A percentile compares a stretch with the other conserved stretches of the same genome.
Evolutionary conservation across 37 sponge, comb jelly and placozoan genomes (phyloP).

Genomic region (Oopsacas minuta): DNA sequence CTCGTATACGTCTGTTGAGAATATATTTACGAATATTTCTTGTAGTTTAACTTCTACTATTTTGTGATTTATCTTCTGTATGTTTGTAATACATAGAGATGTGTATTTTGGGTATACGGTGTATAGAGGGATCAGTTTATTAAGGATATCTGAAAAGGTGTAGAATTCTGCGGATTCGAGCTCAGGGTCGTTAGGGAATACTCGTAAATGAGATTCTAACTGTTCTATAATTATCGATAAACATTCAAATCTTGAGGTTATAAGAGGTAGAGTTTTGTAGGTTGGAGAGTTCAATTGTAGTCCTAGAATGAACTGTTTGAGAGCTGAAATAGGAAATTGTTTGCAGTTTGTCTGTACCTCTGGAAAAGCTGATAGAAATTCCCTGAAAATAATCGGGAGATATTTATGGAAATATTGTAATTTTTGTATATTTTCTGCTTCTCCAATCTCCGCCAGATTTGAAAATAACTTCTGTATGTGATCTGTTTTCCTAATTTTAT

Average conservation of each 20-base stretch:
- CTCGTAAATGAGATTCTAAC: neutral
- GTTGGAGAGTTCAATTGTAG: neutral
- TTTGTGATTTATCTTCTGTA: neutral
- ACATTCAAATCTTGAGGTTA: neutral
- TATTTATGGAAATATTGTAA: neutral
- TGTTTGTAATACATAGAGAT: neutral
- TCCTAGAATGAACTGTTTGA: neutral
- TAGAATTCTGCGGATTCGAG: neutral
- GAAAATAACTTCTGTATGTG: neutral
- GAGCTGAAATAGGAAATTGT: neutral
- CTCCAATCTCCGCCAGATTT: neutral
- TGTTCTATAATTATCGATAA: neutral
- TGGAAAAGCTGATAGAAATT: neutral
- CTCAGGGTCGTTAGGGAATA: neutral
- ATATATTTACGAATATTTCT: neutral
- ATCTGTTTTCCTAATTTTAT: neutral
- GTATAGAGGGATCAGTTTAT: neutral
- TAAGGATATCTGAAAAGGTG: neutral
- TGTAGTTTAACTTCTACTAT: neutral
- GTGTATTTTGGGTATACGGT: neutral
- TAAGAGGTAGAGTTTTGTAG: neutral
- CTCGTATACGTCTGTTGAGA: neutral
- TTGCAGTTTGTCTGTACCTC: neutral
- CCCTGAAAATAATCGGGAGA: neutral
- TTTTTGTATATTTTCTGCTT: neutral